phyloP scores from a whole-genome alignment of 2,888 invertebrate species.

The Acanthopleura granulata region DNA sequence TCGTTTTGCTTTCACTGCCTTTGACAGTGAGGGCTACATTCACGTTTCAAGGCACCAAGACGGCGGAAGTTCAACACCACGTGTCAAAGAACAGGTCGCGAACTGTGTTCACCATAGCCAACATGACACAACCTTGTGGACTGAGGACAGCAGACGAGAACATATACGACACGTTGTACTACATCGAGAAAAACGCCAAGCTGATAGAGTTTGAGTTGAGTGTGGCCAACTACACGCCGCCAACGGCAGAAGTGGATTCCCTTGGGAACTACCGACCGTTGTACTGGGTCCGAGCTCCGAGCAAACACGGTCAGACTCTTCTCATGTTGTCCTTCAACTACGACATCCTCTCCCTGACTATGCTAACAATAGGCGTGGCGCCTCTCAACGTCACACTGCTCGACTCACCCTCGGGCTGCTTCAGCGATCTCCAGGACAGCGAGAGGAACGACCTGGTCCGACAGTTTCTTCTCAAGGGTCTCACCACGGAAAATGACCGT shows the following conservation, averaged over 20 bases:
- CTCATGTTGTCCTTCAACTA: slow-evolving; percentile 65
- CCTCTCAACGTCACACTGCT: slow-evolving; percentile 44
- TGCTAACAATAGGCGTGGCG: slow-evolving; percentile 62
- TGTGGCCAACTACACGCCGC: slow-evolving; percentile 37
- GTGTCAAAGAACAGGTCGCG: background rate
- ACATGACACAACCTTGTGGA: slow-evolving; percentile 8
- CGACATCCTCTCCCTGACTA: slow-evolving; percentile 59
- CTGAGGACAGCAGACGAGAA: background rate
- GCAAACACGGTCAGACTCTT: slow-evolving; percentile 61
- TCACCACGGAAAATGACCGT: slow-evolving; percentile 25
- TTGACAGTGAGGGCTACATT: background rate
- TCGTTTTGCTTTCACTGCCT: too few species aligned
- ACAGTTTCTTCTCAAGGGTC: slow-evolving; percentile 45
- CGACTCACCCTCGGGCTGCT: slow-evolving; percentile 60
- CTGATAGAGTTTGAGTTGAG: slow-evolving; percentile 37
- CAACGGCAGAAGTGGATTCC: slow-evolving; percentile 32
- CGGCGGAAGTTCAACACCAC: background rate
- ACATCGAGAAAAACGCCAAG: slow-evolving; percentile 19
- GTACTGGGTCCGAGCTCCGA: slow-evolving; percentile 60
- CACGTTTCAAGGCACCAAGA: background rate
- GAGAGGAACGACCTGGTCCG: slow-evolving; percentile 39
- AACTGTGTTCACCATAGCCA: background rate
- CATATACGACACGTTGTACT: slow-evolving; percentile 15
- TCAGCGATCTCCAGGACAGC: slow-evolving; percentile 40
- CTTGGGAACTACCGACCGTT: slow-evolving; percentile 48